Evolutionary conservation across 2,888 invertebrate species (phyloP).

Genomic region (Rotaria macrura): DNA sequence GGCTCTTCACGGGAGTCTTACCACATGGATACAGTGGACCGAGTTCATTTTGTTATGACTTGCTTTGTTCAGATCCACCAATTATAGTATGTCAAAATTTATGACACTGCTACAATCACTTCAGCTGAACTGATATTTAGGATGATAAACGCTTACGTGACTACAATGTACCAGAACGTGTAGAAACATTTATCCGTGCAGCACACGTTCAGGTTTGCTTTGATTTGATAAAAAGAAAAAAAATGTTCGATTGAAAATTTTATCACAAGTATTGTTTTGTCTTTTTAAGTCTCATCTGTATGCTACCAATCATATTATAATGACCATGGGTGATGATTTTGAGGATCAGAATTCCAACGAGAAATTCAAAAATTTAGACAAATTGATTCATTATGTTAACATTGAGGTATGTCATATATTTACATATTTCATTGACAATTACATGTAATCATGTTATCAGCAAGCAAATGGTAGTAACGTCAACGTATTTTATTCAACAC

Average conservation of each 20-base stretch:
- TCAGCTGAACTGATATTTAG: not conserved
- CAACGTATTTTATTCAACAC: slow-evolving; percentile 60
- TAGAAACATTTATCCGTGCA: slow-evolving; percentile 49
- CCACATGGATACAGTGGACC: slow-evolving; percentile 71
- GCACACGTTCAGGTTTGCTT: slow-evolving; percentile 30
- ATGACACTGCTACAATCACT: too few relatives aligned
- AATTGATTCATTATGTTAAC: slow-evolving; percentile 66
- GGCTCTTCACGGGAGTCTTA: slow-evolving; percentile 67
- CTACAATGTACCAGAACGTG: slow-evolving; percentile 68
- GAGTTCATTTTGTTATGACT: slow-evolving; percentile 81
- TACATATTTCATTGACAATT: too few relatives aligned
- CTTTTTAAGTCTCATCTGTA: slow-evolving; percentile 53
- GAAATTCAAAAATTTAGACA: slow-evolving; percentile 74
- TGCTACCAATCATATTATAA: slow-evolving; percentile 60
- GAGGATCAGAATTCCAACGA: slow-evolving; percentile 69
- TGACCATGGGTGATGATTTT: slow-evolving; percentile 86
- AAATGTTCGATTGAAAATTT: too few relatives aligned
- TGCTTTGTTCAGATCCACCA: slow-evolving; percentile 65
- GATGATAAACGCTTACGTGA: slow-evolving; percentile 69
- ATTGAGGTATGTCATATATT: not conserved
- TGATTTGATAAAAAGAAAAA: too few relatives aligned
- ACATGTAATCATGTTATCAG: slow-evolving; percentile 24
- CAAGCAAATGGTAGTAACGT: slow-evolving; percentile 50
- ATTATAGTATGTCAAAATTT: slow-evolving; percentile 52
- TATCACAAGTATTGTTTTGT: not conserved